Base-by-base conservation (phyloP, 2,113 vertebrate species). In the Neodon shergylaensis region DNA sequence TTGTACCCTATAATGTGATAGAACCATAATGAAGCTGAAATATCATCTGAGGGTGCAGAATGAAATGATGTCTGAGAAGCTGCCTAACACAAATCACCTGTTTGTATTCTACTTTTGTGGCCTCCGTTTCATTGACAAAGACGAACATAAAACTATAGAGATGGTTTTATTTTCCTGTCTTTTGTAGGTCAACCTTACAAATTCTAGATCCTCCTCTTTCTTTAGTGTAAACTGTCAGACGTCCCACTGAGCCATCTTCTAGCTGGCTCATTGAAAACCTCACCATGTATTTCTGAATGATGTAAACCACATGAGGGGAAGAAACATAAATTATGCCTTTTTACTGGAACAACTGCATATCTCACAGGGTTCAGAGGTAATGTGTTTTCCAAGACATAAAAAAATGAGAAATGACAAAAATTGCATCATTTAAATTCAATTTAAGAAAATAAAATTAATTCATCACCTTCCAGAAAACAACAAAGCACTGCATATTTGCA, bases 271-370 rank as follows among this genome's bases (percentile, higher is more conserved):
- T 93, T 97, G 95, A 95, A 96, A 96, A 52, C 36, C 28, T 87
- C 42, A n/a, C 92, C 49, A 86, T 79, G 93, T 97, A 91, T 94
- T 97, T 94, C 77, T 91, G 91, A 97, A 66, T 79, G 95, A 96
- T 96, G 78, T 84, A 93, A 96, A 95, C 44, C 66, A 39, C 6
- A 24, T 81, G 92, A 96, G 65, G 66, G 82, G 83, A 94, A 79
- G 76, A 94, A 95, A 88, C 83, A 96, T 87, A 88, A 96, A 94
- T 97, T 90, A 90, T 31, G 63, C 70, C 68, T 73, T 96, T 94
- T 97, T 92, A 78, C 49, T 44, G n/a, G 39, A 81, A 76, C 61
- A 97, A 95, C 81, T 93, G 44, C 36, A 47, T 89, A 89, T 81
- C 49, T 90, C 88, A 65, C 5, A 90, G 61, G 33, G 47, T 91